phyloP scores from a whole-genome alignment of 1,140 invertebrate genomes.

The Nomia melanderi region DNA sequence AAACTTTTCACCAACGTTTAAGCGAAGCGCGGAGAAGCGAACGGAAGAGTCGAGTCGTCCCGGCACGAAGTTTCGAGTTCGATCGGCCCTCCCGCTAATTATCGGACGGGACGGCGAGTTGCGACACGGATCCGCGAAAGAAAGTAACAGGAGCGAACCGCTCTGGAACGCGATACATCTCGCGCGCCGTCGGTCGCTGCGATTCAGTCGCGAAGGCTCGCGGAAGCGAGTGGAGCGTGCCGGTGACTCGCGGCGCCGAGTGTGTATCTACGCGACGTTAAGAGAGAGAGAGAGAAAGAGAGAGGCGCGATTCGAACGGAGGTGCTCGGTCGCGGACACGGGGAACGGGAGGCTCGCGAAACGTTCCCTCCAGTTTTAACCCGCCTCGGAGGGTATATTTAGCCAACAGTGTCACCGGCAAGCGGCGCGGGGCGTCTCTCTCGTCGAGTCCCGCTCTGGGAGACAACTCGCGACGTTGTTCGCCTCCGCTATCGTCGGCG shows the following conservation, averaged over 20 bases:
- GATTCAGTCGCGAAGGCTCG: slow-evolving; percentile 24
- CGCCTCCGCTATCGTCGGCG: not conserved
- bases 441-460: slow-evolving; percentile 19
- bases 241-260: not conserved
- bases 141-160: slow-evolving; percentile 1
- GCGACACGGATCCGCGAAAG: not conserved
- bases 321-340: too few species aligned
- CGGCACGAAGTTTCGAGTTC: not conserved
- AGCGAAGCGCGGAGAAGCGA: not conserved
- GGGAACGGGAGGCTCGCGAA: not conserved
- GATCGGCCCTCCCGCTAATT: not conserved
- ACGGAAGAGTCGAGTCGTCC: not conserved
- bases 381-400: slow-evolving; percentile 47
- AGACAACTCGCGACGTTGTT: slow-evolving; percentile 31
- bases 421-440: not conserved
- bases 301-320: too few species aligned
- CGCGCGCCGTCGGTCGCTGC: slow-evolving; percentile 36
- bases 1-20: too few species aligned
- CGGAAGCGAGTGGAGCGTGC: not conserved
- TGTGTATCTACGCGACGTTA: not conserved
- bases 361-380: slow-evolving; percentile 22
- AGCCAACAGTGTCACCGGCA: slow-evolving; percentile 50
- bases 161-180: slow-evolving; percentile 34
- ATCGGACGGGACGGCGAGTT: not conserved
- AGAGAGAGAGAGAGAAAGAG: not conserved